Percentiles rank a stretch among this genome's conserved stretches.
Evolutionary conservation across 2,113 vertebrate genomes (phyloP).

Genomic region (Cottus gobio): DNA sequence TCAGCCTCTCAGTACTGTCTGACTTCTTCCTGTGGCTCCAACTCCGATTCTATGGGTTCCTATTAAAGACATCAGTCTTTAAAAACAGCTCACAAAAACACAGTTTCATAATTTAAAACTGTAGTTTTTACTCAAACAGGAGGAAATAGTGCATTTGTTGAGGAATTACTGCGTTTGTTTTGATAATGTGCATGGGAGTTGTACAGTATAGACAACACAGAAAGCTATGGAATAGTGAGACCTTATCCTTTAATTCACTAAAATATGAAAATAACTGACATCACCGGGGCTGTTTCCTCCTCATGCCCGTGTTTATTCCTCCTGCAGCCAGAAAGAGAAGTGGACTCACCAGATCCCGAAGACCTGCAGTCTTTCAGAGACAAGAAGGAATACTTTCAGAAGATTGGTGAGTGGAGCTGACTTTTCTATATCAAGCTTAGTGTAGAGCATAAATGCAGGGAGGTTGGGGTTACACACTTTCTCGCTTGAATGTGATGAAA

Average conservation of each 20-base stretch:
- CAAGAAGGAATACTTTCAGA: slow-evolving; percentile 91
- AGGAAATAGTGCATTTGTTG: no score
- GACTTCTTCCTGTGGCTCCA: no score
- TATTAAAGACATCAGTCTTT: no score
- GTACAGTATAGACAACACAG: no score
- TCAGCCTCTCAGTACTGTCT: no score
- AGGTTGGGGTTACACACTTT: not conserved
- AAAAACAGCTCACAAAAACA: no score
- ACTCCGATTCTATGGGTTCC: no score
- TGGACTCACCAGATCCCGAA: slow-evolving; percentile 30
- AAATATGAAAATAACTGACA: not conserved
- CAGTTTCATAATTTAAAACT: no score
- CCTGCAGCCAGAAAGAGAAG: slow-evolving; percentile 45
- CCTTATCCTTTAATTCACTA: not conserved
- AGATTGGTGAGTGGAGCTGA: slow-evolving; percentile 83
- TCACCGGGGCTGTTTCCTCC: not conserved
- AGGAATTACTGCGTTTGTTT: no score
- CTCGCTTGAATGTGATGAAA: not conserved
- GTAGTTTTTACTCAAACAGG: no score
- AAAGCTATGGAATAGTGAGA: no score
- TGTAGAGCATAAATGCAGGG: not conserved
- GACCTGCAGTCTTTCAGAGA: slow-evolving; percentile 84
- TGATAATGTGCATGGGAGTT: no score
- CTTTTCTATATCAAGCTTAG: not conserved
- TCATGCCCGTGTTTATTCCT: not conserved